phyloP scores from a whole-genome alignment of 2,888 invertebrate species.

The Acleris cristana region DNA sequence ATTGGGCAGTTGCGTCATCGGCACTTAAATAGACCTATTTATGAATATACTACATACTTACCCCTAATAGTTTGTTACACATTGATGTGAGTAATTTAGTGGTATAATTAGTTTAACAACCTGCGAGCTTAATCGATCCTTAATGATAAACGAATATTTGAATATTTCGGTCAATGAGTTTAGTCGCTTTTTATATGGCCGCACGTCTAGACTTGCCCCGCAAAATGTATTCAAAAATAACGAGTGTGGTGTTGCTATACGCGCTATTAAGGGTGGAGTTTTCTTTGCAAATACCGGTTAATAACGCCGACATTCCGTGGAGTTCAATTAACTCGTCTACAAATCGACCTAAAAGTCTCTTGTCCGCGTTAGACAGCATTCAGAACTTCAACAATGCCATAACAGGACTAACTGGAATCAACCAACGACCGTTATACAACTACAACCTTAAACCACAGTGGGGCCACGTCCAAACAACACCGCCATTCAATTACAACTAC shows the following conservation, averaged over 20 bases:
- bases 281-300: neutral
- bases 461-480: neutral
- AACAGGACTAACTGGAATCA: constrained; percentile 27
- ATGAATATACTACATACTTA: too few relatives aligned
- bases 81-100: too few relatives aligned
- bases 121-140: too few relatives aligned
- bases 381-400: constrained; percentile 14
- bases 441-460: constrained; percentile 2
- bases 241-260: constrained; percentile 9
- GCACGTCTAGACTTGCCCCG: neutral
- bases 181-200: constrained; percentile 6
- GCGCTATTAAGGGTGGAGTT: neutral
- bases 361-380: constrained; percentile 1
- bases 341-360: constrained; percentile 8
- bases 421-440: constrained; percentile 2
- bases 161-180: neutral
- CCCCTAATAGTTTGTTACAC: too few relatives aligned
- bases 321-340: neutral
- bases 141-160: too few relatives aligned
- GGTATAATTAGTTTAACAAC: too few relatives aligned
- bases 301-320: neutral
- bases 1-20: too few relatives aligned
- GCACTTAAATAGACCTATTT: too few relatives aligned
- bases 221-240: constrained; percentile 15
- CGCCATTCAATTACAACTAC: neutral